Evolutionary conservation across 30 jellyfish, hydroid and myxozoan species (phyloP), one percentile per base, ranked within the genome.

Genomic region (Chironex yamaguchii): DNA sequence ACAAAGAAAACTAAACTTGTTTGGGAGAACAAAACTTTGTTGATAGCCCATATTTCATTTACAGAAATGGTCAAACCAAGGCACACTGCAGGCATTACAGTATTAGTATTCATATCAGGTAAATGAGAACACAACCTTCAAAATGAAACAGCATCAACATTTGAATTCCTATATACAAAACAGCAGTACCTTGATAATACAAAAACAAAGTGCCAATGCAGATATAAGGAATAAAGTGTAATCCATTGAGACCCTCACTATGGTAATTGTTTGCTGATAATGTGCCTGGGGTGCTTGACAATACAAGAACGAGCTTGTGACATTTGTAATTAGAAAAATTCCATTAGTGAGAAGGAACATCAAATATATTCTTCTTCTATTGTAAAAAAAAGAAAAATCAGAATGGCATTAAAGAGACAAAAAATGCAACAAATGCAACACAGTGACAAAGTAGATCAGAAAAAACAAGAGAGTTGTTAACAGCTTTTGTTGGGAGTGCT

Each of bases 181-280:
- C n/a, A n/a, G n/a, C n/a, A n/a, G n/a, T 50, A 95, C 99, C 97
- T 95, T 89, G 48, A 95, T 95, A 22, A 95, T 95, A 80, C 99
- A 95, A 86, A 90, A 95, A 53, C 97, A 95, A 25, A 95, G 81
- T 23, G 80, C 82, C n/a, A 91, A 21, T 0, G 99, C 97, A 2
- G 99, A 96, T 30, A 79, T 17, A 31, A 95, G 69, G 82, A 95
- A 95, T 32, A 95, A 69, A 9, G 93, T 70, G 86, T 95, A 95
- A 42, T 95, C 99, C 35, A 95, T 62, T 2, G 86, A 62, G n/a
- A 95, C 99, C 30, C 99, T 65, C 22, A 95, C 84, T 62, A 89
- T 71, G 24, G 97, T 84, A 29, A 85, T 75, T 13, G 89, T 89
- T 33, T 89, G 97, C 76, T 85, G 97, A 42, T 90, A 89, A 34